Base-by-base conservation (phyloP, 2,888 invertebrate species). In the Eurois occulta region DNA sequence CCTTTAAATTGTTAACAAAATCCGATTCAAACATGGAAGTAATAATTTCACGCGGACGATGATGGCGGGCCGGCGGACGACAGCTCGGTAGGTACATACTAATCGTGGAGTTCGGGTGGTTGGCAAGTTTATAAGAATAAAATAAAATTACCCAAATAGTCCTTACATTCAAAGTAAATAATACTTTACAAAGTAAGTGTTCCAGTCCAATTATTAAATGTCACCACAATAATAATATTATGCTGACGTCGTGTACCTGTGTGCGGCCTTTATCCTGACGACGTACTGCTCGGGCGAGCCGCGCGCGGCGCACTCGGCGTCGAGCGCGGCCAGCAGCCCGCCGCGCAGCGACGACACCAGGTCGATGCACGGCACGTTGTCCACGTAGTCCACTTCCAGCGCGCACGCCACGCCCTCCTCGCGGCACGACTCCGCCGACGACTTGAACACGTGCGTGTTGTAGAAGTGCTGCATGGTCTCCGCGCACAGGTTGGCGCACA, bases 401-500 rank as follows among this genome's bases (percentile, higher is more conserved):
- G 99, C 99, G 93, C 98, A 98, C 74, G 98, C 97, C 88, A 99
- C 99, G 72, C 99, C 99, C 96, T 99, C 99, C 94, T 99, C 99
- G 83, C 99, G 97, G 91, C 99, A 99, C 74, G 99, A 99, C 95
- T 99, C 99, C 85, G 99, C 98, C 87, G 98, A 98, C 38, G 99
- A 98, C 95, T 99, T 99, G 96, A 99, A 99, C 89, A 99, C 99
- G 95, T 99, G 99, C 74, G 99, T 99, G 95, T 99, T 99, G 97
- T 99, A 99, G 95, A 99, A 99, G 95, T 99, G 99, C 94, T 99
- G 99, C 99, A 99, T 99, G 52, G 99, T 99, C 96, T 99, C 99
- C 0, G 99, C 99, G 95, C 99, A 99, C 82, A 99, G 97, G 96
- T 99, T 99, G 90, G 99, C 99, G 96, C 99, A 99, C 80, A 99